Percentiles rank a stretch among this genome's conserved stretches.
Evolutionary conservation across 1,140 invertebrate species (phyloP).

Genomic region (Drosophila obscura): DNA sequence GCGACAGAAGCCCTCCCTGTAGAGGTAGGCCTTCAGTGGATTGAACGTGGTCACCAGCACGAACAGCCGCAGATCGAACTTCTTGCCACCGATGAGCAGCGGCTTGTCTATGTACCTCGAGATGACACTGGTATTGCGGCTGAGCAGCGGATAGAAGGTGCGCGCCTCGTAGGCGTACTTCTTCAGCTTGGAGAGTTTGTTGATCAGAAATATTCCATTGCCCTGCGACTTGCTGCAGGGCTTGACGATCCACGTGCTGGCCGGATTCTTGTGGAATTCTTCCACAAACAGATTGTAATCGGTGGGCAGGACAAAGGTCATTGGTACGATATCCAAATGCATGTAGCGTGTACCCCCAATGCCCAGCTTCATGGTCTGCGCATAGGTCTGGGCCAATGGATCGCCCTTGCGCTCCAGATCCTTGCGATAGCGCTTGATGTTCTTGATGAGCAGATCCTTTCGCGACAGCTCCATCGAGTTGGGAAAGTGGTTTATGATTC

Average conservation of each 20-base stretch:
- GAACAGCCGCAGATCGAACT: conserved; percentile 93
- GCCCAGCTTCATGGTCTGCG: conserved; percentile 85
- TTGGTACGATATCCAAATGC: conserved; percentile 95
- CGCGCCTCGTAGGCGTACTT: conserved; percentile 93
- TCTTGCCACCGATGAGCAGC: conserved; percentile 93
- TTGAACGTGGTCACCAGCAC: conserved; percentile 93
- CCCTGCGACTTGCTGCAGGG: conserved; percentile 96
- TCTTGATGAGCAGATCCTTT: conserved; percentile 97
- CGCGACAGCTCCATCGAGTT: conserved; percentile 97
- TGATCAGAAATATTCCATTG: conserved; percentile 94
- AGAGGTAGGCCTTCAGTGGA: conserved; percentile 92
- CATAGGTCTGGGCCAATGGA: conserved; percentile 89
- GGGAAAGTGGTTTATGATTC: conserved; percentile 94
- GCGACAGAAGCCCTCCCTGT: conserved; percentile 91
- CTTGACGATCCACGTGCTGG: conserved; percentile 98
- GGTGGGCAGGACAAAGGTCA: conserved; percentile 95
- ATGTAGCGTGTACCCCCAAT: conserved; percentile 90
- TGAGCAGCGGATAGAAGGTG: conserved; percentile 89
- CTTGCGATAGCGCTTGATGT: conserved; percentile 96
- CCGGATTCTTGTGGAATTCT: conserved; percentile 94
- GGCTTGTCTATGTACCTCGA: conserved; percentile 95
- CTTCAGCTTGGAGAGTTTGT: conserved; percentile 94
- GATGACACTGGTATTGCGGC: conserved; percentile 95
- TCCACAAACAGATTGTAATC: conserved; percentile 98
- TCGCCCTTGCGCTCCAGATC: conserved; percentile 95